Evolutionary conservation across 2,888 invertebrate species (phyloP).

Genomic region (Caenorhabditis wallacei): DNA sequence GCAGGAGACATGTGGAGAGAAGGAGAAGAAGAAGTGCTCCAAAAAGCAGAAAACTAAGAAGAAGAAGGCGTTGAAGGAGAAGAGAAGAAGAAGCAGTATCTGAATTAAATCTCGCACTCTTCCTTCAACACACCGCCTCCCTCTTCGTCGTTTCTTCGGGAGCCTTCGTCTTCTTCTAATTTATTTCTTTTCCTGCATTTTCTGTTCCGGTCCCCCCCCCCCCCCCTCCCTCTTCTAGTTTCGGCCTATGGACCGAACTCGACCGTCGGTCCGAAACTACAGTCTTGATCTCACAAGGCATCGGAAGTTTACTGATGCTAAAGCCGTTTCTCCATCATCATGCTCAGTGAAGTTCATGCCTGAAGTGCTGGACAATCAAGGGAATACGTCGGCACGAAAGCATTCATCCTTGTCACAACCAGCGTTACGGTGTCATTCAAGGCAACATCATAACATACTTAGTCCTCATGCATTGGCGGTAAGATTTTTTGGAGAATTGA

Average conservation of each 20-base stretch:
- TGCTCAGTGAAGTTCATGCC: slow-evolving; percentile 59
- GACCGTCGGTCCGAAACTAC: slow-evolving; percentile 55
- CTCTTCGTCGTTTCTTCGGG: slow-evolving; percentile 3
- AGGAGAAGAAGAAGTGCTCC: slow-evolving; percentile 7
- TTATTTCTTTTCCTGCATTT: slow-evolving; percentile 27
- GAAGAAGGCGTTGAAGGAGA: slow-evolving; percentile 51
- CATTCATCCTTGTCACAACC: slow-evolving; percentile 65
- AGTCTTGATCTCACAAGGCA: slow-evolving; percentile 53
- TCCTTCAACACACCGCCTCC: slow-evolving; percentile 24
- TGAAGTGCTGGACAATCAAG: slow-evolving; percentile 33
- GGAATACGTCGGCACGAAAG: slow-evolving; percentile 47
- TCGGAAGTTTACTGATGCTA: slow-evolving; percentile 38
- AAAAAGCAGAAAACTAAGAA: slow-evolving; percentile 39
- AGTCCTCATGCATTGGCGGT: slow-evolving; percentile 72
- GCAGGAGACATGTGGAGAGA: slow-evolving; percentile 18
- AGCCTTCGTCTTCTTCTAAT: slow-evolving; percentile 13
- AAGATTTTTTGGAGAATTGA: slow-evolving; percentile 35
- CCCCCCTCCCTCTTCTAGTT: neutral
- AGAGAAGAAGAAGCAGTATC: slow-evolving; percentile 52
- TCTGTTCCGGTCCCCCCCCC: slow-evolving; percentile 1
- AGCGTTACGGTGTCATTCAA: slow-evolving; percentile 48
- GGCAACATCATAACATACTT: slow-evolving; percentile 69
- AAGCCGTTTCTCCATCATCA: slow-evolving; percentile 43
- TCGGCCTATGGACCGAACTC: slow-evolving; percentile 14
- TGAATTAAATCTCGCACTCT: slow-evolving; percentile 66